These are phyloP conservation scores for Watsonalla cultraria DNA, from an alignment of 2,888 invertebrate species.

Conservation along the genomic window DNA sequence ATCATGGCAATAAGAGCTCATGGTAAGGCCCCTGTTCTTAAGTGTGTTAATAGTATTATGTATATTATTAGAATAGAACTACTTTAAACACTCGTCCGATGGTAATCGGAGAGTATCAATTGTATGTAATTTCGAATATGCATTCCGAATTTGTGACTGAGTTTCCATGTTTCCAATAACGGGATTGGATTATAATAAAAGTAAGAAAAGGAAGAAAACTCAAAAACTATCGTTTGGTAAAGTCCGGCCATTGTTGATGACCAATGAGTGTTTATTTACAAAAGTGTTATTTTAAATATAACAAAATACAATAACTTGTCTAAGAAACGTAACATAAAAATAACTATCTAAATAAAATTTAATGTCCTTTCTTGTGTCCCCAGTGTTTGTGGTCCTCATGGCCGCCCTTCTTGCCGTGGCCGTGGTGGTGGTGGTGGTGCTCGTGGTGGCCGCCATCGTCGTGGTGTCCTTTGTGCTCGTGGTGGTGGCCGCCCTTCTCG, in stretches of 20 bases:
- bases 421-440: slow-evolving; percentile 85
- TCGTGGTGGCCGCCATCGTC: slow-evolving; percentile 87
- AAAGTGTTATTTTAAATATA: slow-evolving; percentile 12
- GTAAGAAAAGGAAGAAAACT: not conserved
- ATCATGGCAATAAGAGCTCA: no score
- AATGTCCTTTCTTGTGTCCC: slow-evolving; percentile 81
- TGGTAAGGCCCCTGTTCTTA: no score
- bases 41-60: no score
- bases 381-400: slow-evolving; percentile 89
- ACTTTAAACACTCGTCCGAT: no score
- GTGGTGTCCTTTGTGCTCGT: slow-evolving; percentile 89
- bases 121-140: no score
- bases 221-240: not conserved
- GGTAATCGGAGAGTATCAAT: no score
- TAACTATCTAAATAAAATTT: slow-evolving; percentile 19
- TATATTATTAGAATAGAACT: no score
- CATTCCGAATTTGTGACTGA: no score
- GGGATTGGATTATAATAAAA: no score
- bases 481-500: slow-evolving; percentile 88
- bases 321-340: slow-evolving; percentile 13
- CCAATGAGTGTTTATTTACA: slow-evolving; percentile 29
- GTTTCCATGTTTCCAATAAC: no score
- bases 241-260: not conserved
- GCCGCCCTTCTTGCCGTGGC: slow-evolving; percentile 87
- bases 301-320: slow-evolving; percentile 14